Base-by-base conservation (phyloP, 1,140 invertebrate species). In the Drosophila nannoptera region DNA sequence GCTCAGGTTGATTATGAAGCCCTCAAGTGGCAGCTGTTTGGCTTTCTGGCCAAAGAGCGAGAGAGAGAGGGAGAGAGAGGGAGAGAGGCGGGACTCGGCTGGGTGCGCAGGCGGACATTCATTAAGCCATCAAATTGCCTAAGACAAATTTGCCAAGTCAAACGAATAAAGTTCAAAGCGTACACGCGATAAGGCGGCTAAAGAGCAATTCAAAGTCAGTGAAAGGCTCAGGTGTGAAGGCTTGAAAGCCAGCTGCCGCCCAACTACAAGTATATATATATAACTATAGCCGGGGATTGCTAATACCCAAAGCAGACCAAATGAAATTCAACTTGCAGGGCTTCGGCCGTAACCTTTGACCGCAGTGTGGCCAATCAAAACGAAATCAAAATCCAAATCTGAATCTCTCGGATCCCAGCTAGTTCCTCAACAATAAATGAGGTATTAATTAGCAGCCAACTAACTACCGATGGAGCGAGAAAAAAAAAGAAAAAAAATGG, bases 101-200 rank as follows among this genome's bases (percentile, higher is more conserved):
- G 62, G 40, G 35, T 38, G 68, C 14, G 8, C n/a, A 36, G 73
- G 73, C 81, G 81, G 81, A 75, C 77, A 86, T 84, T 86, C 82
- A 86, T 86, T 86, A 86, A 77, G 82, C 71, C 81, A 86, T 87
- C 77, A 86, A 86, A 86, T 86, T 77, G 74, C 65, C 56, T 62
- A 81, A 87, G 82, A 87, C 82, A 86, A 86, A 87, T 86, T 86
- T 72, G 61, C 32, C 48, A 75, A 81, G 82, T 81, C 71, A 81
- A 81, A 86, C 77, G 82, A 87, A 87, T 86, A 35, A 52, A 16
- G 48, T 68, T 53, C 42, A 53, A 35, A 61, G 66, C 59, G 52
- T 52, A 49, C 52, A 43, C 4, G 12, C n/a, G 36, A 45, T 52
- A 38, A 38, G 29, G 53, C 9, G 31, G 9, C 11, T 14, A 29